Evolutionary conservation across 2,888 invertebrate species (phyloP).

Genomic region (Griposia aprilina): DNA sequence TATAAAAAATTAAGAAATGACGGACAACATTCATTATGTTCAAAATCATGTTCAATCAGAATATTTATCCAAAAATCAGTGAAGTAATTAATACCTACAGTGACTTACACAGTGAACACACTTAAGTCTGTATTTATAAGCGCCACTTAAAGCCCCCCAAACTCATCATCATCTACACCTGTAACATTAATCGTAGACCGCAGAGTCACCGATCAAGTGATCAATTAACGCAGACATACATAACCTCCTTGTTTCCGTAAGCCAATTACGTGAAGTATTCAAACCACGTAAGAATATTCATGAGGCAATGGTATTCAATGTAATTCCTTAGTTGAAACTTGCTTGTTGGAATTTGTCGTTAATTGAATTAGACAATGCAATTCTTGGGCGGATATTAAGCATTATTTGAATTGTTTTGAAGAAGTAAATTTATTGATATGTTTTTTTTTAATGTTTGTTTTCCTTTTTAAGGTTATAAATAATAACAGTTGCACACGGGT

Average conservation of each 20-base stretch:
- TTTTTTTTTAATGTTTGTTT: not conserved
- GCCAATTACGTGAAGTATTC: conserved; percentile 46
- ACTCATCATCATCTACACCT: conserved; percentile 23
- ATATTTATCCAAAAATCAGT: no score
- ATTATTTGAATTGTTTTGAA: not conserved
- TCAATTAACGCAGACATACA: conserved; percentile 46
- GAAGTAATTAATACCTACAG: no score
- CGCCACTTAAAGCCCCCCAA: not conserved
- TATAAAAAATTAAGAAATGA: not conserved
- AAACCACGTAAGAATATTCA: not conserved
- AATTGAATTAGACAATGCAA: not conserved
- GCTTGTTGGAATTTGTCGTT: not conserved
- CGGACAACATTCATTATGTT: no score
- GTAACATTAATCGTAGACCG: conserved; percentile 5
- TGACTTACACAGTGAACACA: no score
- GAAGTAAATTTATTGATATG: not conserved
- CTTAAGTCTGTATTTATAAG: not conserved
- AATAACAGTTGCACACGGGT: not conserved
- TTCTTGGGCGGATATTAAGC: not conserved
- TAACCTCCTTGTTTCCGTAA: conserved; percentile 28
- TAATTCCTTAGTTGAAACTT: conserved; percentile 5
- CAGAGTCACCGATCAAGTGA: conserved; percentile 25
- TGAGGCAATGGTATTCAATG: conserved; percentile 20
- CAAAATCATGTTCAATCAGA: no score
- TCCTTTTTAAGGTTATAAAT: no score